phyloP scores from a whole-genome alignment of 2,113 vertebrate species.

The Vidua chalybeata region DNA sequence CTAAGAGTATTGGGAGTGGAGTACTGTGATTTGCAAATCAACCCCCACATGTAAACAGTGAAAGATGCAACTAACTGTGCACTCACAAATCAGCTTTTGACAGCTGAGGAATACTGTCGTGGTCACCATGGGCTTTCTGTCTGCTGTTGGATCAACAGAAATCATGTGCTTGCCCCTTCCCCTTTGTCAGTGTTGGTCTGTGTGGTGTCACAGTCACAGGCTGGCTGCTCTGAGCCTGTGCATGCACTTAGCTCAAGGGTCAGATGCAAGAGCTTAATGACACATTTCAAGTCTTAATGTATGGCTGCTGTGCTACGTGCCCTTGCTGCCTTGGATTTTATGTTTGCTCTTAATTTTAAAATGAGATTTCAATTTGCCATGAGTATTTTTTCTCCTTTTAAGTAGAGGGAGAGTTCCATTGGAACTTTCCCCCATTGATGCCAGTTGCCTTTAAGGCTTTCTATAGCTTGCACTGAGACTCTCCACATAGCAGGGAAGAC shows the following conservation, averaged over 20 bases:
- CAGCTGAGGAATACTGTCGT: neutral
- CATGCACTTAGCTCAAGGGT: neutral
- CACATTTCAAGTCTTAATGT: neutral
- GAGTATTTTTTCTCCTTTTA: neutral
- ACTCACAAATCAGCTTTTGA: neutral
- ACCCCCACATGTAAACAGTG: neutral
- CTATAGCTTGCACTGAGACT: slow-evolving; percentile 3
- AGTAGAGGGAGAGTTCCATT: neutral
- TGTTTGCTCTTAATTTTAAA: slow-evolving; percentile 5
- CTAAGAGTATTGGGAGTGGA: neutral
- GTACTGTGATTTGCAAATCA: neutral
- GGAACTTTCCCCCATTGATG: neutral
- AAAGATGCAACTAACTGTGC: neutral
- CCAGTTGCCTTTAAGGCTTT: slow-evolving; percentile 36
- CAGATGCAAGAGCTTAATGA: neutral
- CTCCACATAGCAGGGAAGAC: neutral
- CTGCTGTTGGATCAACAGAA: neutral
- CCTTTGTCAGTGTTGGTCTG: neutral
- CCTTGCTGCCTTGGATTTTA: neutral
- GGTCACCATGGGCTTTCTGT: neutral
- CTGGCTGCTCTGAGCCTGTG: neutral
- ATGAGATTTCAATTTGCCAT: neutral
- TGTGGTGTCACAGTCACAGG: neutral
- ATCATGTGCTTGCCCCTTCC: neutral
- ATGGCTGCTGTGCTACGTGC: neutral